These are phyloP conservation scores for Sebastes itinus DNA, from an alignment of 2,797 vertebrate species.

Conservation along the genomic window DNA sequence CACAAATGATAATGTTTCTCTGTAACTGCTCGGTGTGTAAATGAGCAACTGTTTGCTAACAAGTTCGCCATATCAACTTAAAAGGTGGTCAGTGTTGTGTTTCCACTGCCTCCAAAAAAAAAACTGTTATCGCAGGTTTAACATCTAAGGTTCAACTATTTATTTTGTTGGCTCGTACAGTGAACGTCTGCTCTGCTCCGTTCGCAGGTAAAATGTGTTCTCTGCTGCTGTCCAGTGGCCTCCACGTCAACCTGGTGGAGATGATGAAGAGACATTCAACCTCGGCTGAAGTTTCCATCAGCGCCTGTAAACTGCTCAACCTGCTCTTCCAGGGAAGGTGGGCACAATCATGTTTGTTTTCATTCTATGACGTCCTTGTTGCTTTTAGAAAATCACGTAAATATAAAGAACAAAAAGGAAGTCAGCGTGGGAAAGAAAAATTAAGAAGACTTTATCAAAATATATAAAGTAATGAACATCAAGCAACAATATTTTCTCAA, in stretches of 20 bases:
- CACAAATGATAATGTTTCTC: neutral
- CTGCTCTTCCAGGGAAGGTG: slow-evolving; percentile 92
- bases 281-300: slow-evolving; percentile 86
- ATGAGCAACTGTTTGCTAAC: neutral
- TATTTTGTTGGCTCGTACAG: neutral
- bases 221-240: slow-evolving; percentile 88
- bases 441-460: neutral
- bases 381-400: neutral
- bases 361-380: neutral
- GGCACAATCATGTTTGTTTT: neutral
- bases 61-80: neutral
- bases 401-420: neutral
- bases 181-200: slow-evolving; percentile 14
- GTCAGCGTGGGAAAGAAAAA: neutral
- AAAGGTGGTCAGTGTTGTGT: neutral
- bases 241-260: slow-evolving; percentile 92
- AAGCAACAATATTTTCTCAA: neutral
- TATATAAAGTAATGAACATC: neutral
- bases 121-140: neutral
- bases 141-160: neutral
- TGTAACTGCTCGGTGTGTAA: neutral
- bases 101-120: neutral
- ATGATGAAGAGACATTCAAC: slow-evolving; percentile 89
- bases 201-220: slow-evolving; percentile 85
- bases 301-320: slow-evolving; percentile 88